Evolutionary conservation across 2,113 vertebrate species (phyloP), one percentile per base, ranked within the genome.

Genomic region (Chloroceryle aenea): DNA sequence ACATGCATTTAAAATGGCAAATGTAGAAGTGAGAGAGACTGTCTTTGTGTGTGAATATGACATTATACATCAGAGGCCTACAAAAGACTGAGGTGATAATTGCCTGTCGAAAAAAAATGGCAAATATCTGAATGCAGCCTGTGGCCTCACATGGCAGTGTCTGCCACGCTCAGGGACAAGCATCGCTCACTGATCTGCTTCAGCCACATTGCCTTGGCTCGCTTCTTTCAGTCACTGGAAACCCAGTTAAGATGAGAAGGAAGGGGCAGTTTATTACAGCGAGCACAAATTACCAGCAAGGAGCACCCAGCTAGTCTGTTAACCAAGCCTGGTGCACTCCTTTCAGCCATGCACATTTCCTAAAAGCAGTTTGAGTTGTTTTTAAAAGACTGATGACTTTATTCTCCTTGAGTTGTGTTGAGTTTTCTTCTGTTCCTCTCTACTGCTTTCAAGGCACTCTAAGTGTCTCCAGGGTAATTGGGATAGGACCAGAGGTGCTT

Each of bases 61-160:
- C 62, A 68, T 89, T 81, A 38, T 32, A 43, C 56, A 89, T 94
- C 77, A 61, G 52, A 81, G 73, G 66, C 77, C 50, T 63, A 89
- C 73, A 85, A 89, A 94, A 89, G 69, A 89, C 62, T 69, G 81
- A 94, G 87, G 85, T 17, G 81, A 82, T 95, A 92, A 97, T 79
- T 95, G 78, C 66, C 87, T 89, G 77, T 82, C 89, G 85, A 8
- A 76, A 91, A 95, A 85, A 82, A 43, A 27, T 87, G 68, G 81
- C 69, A 82, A 85, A 76, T 48, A 79, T 50, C 91, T 91, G 20
- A 89, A 76, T 62, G 78, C 84, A 87, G 80, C 69, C 89, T 58
- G 34, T 90, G 84, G 64, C 81, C 84, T 95, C 73, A 18, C 3
- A 0, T 38, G 61, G 80, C 89, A 72, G 64, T 43, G 56, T 38